These are phyloP conservation scores for Idris sp. DNA, from an alignment of 1,140 invertebrate species.

Conservation along the genomic window DNA sequence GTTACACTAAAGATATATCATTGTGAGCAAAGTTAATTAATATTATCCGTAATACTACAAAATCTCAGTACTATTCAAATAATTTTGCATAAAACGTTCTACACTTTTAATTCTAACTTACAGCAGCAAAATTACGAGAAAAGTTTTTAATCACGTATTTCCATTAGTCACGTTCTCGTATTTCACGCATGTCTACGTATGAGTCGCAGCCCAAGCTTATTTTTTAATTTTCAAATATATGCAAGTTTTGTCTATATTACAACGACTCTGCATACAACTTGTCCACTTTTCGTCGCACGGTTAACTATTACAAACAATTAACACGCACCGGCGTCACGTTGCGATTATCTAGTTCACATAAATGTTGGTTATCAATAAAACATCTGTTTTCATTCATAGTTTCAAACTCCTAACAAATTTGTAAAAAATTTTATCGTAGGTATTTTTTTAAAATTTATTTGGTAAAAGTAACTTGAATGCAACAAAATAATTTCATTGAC, in stretches of 20 bases:
- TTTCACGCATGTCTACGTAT: conserved; percentile 65
- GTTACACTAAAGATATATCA: conserved; percentile 16
- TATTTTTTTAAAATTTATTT: too few species aligned
- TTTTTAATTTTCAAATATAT: conserved; percentile 63
- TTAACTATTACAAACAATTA: conserved; percentile 41
- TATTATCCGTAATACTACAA: conserved; percentile 44
- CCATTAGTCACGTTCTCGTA: conserved; percentile 70
- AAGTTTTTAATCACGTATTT: conserved; percentile 73
- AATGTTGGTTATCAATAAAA: conserved; percentile 19
- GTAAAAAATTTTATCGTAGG: too few species aligned
- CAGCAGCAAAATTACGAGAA: conserved; percentile 67
- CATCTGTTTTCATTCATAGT: background rate
- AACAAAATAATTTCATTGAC: too few species aligned
- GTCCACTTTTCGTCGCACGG: conserved; percentile 7
- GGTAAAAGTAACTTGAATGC: too few species aligned
- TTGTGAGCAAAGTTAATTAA: conserved; percentile 56
- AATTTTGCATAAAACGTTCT: conserved; percentile 60
- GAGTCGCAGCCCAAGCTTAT: conserved; percentile 49
- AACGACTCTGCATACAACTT: conserved; percentile 30
- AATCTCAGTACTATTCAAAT: conserved; percentile 56
- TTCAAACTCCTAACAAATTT: too few species aligned
- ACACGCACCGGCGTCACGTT: conserved; percentile 3
- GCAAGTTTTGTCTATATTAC: conserved; percentile 39
- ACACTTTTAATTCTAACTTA: conserved; percentile 64
- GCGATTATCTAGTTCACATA: too few species aligned